These are phyloP conservation scores for Perccottus glenii DNA, from an alignment of 2,113 vertebrate genomes.

Conservation along the genomic window DNA sequence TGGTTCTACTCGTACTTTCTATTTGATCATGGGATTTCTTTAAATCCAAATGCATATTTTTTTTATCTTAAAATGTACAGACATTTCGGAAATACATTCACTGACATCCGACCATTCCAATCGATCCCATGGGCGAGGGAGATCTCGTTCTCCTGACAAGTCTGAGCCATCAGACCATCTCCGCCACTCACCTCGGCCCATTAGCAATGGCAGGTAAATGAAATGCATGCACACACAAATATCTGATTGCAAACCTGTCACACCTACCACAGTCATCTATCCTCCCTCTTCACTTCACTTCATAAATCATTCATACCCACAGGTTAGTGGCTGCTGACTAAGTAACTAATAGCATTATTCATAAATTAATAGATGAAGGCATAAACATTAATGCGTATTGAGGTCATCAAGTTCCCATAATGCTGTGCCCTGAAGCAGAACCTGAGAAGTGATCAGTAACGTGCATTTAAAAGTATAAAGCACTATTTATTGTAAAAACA, in stretches of 20 bases:
- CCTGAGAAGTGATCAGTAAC: not conserved
- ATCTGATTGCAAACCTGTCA: constrained; percentile 39
- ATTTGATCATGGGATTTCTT: constrained; percentile 4
- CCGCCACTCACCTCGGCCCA: constrained; percentile 91
- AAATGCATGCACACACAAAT: constrained; percentile 12
- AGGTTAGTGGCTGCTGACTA: constrained; percentile 52
- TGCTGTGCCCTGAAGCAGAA: constrained; percentile 19
- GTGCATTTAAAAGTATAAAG: not conserved
- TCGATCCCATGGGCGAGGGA: constrained; percentile 90
- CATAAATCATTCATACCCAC: constrained; percentile 53
- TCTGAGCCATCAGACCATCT: constrained; percentile 91
- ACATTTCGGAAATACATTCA: constrained; percentile 99
- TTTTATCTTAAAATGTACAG: constrained; percentile 79
- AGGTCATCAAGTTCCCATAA: constrained; percentile 40
- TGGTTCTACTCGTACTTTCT: not conserved
- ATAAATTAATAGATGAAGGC: constrained; percentile 60
- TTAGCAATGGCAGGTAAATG: constrained; percentile 93
- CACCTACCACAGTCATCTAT: constrained; percentile 21
- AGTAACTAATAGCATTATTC: constrained; percentile 35
- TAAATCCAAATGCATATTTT: constrained; percentile 20
- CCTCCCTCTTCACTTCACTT: constrained; percentile 13
- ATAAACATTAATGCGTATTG: constrained; percentile 60
- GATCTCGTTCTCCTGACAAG: constrained; percentile 92
- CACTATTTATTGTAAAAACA: no score
- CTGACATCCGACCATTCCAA: constrained; percentile 98